Base-by-base conservation (phyloP, 2,113 vertebrate species). In the Trachemys scripta region DNA sequence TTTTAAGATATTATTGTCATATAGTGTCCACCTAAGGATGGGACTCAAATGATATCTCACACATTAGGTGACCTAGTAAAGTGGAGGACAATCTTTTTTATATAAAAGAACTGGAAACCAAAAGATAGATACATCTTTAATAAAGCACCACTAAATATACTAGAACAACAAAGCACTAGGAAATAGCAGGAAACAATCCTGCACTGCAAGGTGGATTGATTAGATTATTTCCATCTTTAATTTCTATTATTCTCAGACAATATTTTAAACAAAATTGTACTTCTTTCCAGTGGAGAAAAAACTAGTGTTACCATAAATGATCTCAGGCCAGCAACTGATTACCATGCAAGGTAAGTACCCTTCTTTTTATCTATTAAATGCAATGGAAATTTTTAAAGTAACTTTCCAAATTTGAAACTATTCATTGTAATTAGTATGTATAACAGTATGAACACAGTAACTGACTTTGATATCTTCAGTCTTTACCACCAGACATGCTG, bases 301-400 rank as follows among this genome's bases (percentile, higher is more conserved):
- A 98, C 98, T 94, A 99, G 98, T 98, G 97, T 99, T 97, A 99
- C 99, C 97, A 98, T 99, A 98, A 99, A 99, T 98, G 98, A 99
- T 97, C 98, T 99, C 96, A 99, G 98, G 98, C 99, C 99, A 98
- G 99, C 99, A 96, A 99, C 99, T 85, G 99, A 99, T 97, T 99
- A 99, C 98, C 98, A 99, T 89, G 98, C 99, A 98, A 99, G 99
- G 99, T 99, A 96, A 97, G 99, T 93, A 93, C 42, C 45, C 12
- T 59, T 29, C 53, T 72, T 10, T 93, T 87, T 85, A 7, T 89
- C 81, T 87, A 42, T 86, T 90, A 87, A 10, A 88, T 29, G 65
- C n/a, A 88, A 6, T 95, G 22, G 47, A 79, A 89, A 92, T 91
- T 16, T 85, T 96, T 96, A 84, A 47, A 91, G 85, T 62, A 54